These are phyloP conservation scores for Solenodon paradoxus DNA, from an alignment of 2,113 vertebrate genomes.

Conservation along the genomic window DNA sequence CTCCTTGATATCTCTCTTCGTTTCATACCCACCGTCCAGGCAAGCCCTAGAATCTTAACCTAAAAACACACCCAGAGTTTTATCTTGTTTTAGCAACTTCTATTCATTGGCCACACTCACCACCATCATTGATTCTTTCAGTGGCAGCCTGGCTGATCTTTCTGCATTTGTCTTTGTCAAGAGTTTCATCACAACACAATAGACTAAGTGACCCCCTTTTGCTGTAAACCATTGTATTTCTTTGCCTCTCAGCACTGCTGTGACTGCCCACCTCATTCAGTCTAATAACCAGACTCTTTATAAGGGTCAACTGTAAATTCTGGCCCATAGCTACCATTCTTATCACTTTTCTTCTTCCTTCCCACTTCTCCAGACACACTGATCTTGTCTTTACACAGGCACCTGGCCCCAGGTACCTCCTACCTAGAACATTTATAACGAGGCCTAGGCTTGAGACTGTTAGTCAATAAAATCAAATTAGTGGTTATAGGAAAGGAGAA, in stretches of 20 bases:
- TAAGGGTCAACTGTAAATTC: not conserved
- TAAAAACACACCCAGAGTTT: not conserved
- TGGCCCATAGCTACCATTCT: too few species aligned
- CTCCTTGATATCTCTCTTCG: not conserved
- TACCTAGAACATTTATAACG: not conserved
- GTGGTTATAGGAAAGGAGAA: too few species aligned
- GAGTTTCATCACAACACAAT: not conserved
- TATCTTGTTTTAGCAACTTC: accelerated
- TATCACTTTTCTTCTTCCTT: not conserved
- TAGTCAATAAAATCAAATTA: too few species aligned
- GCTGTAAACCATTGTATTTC: not conserved
- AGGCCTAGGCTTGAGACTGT: too few species aligned
- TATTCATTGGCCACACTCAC: not conserved
- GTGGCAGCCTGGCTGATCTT: not conserved
- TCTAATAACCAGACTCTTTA: not conserved
- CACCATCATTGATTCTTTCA: not conserved
- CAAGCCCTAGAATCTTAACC: not conserved
- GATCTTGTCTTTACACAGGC: not conserved
- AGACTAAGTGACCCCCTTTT: not conserved
- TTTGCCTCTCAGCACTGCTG: not conserved
- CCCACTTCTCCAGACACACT: accelerated
- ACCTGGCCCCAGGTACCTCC: not conserved
- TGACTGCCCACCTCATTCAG: not conserved
- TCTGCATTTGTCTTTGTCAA: not conserved
- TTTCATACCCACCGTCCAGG: not conserved